Conservation (phyloP, 2,888 invertebrate species). For the Drosophila suboccidentalis region DNA sequence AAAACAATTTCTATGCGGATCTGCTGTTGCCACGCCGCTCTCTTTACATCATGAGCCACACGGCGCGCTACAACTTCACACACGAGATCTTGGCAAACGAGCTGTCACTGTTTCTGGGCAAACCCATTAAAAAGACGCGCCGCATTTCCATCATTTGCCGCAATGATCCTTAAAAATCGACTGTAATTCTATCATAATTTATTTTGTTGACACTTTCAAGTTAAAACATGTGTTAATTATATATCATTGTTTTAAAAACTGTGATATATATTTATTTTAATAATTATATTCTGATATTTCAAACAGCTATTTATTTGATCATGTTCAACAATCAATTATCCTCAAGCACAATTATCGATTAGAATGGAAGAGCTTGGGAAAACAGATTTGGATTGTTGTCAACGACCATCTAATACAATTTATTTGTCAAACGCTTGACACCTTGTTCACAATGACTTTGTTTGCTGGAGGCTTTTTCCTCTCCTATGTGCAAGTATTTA, state of each 20-base stretch:
- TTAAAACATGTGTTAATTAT: slow-evolving; percentile 4
- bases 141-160: slow-evolving; percentile 94
- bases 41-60: slow-evolving; percentile 96
- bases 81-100: slow-evolving; percentile 94
- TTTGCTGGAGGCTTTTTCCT: slow-evolving; percentile 32
- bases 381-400: slow-evolving; percentile 24
- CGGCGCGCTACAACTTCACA: slow-evolving; percentile 94
- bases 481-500: slow-evolving; percentile 22
- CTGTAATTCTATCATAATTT: not conserved
- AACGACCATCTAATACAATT: slow-evolving; percentile 22
- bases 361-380: slow-evolving; percentile 1
- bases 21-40: slow-evolving; percentile 92
- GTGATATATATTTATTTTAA: not conserved
- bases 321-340: not conserved
- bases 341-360: not conserved
- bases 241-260: slow-evolving; percentile 11
- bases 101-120: slow-evolving; percentile 89
- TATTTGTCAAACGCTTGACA: slow-evolving; percentile 40
- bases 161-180: slow-evolving; percentile 87
- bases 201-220: slow-evolving; percentile 14
- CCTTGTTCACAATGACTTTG: slow-evolving; percentile 43
- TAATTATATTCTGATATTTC: not conserved
- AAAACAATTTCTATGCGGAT: slow-evolving; percentile 89
- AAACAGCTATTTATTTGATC: not conserved
- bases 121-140: slow-evolving; percentile 88